Conservation (phyloP, 2,888 invertebrate species). For the Theretra japonica region DNA sequence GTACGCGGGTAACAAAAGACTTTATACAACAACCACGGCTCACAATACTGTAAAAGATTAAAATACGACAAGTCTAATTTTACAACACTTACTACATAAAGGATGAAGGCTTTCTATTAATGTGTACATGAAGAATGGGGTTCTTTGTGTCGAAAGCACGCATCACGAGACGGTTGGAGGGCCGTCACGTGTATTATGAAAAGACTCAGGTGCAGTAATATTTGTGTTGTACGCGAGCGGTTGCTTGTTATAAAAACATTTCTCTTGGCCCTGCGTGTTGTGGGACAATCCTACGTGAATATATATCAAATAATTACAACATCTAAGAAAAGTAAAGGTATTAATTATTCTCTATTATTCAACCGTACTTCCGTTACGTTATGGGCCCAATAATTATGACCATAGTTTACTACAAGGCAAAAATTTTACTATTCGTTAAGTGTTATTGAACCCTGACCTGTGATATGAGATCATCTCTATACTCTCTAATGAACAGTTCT, state of each 20-base stretch:
- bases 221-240: constrained; percentile 2
- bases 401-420: no score
- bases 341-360: no score
- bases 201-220: constrained; percentile 14
- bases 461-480: no score
- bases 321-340: no score
- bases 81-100: constrained; percentile 17
- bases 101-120: background rate
- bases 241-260: constrained; percentile 11
- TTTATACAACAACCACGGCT: background rate
- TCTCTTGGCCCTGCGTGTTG: background rate
- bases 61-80: constrained; percentile 1
- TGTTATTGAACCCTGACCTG: no score
- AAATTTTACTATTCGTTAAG: no score
- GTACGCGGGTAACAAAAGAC: background rate
- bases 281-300: background rate
- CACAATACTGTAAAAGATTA: background rate
- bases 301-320: background rate
- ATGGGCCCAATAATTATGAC: no score
- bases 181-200: constrained; percentile 11
- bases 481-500: no score
- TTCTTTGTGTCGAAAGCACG: constrained; percentile 6
- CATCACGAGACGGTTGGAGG: constrained; percentile 2
- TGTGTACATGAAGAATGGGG: background rate
- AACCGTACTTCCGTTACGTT: no score